These are phyloP conservation scores for Chrysocyon brachyurus DNA, from an alignment of 2,797 vertebrate genomes.

Conservation along the genomic window DNA sequence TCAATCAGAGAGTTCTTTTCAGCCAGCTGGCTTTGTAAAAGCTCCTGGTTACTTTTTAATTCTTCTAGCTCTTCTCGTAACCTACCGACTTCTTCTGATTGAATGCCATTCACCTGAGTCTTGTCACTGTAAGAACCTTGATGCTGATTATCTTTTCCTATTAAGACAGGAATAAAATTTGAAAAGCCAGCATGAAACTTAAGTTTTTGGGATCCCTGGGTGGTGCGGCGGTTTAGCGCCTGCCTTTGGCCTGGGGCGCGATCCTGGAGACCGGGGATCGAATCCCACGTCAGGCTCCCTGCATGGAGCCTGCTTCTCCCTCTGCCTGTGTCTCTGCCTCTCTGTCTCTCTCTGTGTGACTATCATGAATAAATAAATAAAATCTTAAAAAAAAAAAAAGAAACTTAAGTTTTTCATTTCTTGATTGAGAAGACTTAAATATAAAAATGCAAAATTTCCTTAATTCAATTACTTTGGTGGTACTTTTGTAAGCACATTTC, in stretches of 20 bases:
- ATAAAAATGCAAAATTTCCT: neutral
- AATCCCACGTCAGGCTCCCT: too few relatives aligned
- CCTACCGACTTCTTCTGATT: conserved; percentile 93
- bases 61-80: conserved; percentile 94
- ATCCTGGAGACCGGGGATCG: too few relatives aligned
- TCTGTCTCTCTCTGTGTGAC: too few relatives aligned
- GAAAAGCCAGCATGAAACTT: neutral
- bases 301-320: too few relatives aligned
- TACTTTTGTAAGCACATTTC: neutral
- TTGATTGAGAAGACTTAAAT: conserved; percentile 9
- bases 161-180: conserved; percentile 18
- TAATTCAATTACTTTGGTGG: neutral
- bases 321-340: too few relatives aligned
- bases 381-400: too few relatives aligned
- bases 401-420: neutral
- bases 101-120: conserved; percentile 95
- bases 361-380: too few relatives aligned
- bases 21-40: conserved; percentile 92
- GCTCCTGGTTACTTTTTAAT: conserved; percentile 91
- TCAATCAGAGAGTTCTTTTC: conserved; percentile 94
- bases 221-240: too few relatives aligned
- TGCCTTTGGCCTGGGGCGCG: too few relatives aligned
- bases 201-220: neutral
- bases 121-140: conserved; percentile 88
- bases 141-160: conserved; percentile 95